These are phyloP conservation scores for Luffia ferchaultella DNA, from an alignment of 2,888 invertebrate species.

Conservation along the genomic window DNA sequence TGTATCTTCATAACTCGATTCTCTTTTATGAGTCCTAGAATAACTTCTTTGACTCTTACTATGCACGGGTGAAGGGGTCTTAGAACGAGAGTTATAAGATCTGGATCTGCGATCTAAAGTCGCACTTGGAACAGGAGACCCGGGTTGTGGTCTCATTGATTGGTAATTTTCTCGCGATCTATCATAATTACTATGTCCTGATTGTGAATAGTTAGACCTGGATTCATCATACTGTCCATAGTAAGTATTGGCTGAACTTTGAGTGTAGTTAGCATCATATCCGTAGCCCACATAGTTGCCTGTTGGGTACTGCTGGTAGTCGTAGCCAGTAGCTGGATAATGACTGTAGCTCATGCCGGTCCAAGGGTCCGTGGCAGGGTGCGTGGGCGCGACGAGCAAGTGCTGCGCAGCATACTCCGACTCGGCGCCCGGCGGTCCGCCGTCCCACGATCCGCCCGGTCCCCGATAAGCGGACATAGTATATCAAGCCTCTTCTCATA, in stretches of 20 bases:
- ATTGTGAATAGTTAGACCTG: background rate
- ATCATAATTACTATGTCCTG: background rate
- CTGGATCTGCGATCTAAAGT: slow-evolving; percentile 24
- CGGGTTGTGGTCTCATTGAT: slow-evolving; percentile 11
- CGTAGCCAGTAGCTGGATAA: slow-evolving; percentile 37
- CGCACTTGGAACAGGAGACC: slow-evolving; percentile 17
- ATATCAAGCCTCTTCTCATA: slow-evolving; percentile 52
- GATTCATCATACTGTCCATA: slow-evolving; percentile 14
- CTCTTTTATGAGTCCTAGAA: slow-evolving; percentile 28
- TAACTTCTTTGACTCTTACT: slow-evolving; percentile 29
- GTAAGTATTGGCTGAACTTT: slow-evolving; percentile 28
- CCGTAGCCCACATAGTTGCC: slow-evolving; percentile 27
- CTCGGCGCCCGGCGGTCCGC: slow-evolving; percentile 63
- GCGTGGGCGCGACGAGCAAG: slow-evolving; percentile 20
- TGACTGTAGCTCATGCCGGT: slow-evolving; percentile 37
- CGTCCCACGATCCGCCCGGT: slow-evolving; percentile 48
- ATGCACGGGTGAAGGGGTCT: slow-evolving; percentile 37
- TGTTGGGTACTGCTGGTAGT: slow-evolving; percentile 38
- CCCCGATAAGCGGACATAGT: slow-evolving; percentile 58
- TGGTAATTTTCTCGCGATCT: slow-evolving; percentile 23
- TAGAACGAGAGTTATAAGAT: slow-evolving; percentile 32
- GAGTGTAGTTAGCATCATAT: slow-evolving; percentile 39
- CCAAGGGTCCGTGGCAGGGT: slow-evolving; percentile 22
- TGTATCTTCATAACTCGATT: slow-evolving; percentile 31
- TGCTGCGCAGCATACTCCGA: slow-evolving; percentile 50